Evolutionary conservation across 2,888 invertebrate species (phyloP).

Genomic region (Drosophila paranaensis): DNA sequence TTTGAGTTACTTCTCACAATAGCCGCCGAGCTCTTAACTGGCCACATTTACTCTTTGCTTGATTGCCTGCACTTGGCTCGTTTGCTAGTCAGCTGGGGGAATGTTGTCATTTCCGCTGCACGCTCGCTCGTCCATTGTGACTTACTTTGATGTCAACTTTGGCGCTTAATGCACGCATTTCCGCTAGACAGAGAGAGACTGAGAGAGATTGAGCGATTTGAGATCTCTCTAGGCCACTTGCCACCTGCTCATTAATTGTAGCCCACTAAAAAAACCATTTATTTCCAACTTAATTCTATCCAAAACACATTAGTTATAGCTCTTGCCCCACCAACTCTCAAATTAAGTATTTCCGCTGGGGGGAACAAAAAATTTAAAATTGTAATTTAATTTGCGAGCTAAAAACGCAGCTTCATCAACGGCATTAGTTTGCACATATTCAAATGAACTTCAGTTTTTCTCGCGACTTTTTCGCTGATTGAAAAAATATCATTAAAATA

Average conservation of each 20-base stretch:
- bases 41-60: constrained; percentile 1
- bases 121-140: constrained; percentile 17
- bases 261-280: background rate
- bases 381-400: constrained; percentile 61
- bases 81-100: constrained; percentile 29
- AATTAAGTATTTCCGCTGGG: constrained; percentile 49
- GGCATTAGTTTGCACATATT: constrained; percentile 76
- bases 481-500: constrained; percentile 69
- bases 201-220: constrained; percentile 13
- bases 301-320: constrained; percentile 46
- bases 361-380: constrained; percentile 54
- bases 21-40: background rate
- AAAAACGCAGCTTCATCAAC: constrained; percentile 51
- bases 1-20: constrained; percentile 1
- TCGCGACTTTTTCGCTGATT: constrained; percentile 1
- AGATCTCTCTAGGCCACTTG: background rate
- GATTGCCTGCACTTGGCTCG: constrained; percentile 37
- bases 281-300: constrained; percentile 11
- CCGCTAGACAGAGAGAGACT: constrained; percentile 33
- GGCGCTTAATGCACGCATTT: constrained; percentile 50
- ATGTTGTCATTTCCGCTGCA: constrained; percentile 45
- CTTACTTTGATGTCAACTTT: constrained; percentile 37
- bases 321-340: background rate
- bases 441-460: constrained; percentile 53
- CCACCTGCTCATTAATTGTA: constrained; percentile 14